phyloP scores from a whole-genome alignment of 2,888 invertebrate species.

The Chydorus sphaericus region DNA sequence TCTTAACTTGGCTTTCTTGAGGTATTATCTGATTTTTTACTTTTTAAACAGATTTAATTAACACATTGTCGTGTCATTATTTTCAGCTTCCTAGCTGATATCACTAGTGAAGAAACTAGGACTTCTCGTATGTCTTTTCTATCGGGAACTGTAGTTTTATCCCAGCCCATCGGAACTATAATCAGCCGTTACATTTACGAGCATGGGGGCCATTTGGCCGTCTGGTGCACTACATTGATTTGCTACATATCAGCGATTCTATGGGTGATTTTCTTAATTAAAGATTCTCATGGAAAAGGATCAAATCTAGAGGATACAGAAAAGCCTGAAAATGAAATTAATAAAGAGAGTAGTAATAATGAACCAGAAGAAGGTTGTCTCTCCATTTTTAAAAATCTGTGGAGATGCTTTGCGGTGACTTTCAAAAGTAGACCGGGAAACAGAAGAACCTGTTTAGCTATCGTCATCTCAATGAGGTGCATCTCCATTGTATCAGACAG shows the following conservation, averaged over 20 bases:
- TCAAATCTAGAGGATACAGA: too few species aligned
- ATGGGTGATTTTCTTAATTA: background rate
- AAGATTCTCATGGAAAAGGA: background rate
- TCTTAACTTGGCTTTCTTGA: slow-evolving; percentile 4
- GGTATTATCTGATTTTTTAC: background rate
- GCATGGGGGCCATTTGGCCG: background rate
- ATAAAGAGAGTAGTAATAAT: too few species aligned
- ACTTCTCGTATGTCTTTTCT: background rate
- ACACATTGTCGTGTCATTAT: background rate
- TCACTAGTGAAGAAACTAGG: background rate
- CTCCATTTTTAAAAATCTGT: background rate
- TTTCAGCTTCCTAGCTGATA: background rate
- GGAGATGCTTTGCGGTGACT: background rate
- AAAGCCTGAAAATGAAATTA: too few species aligned
- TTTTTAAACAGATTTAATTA: background rate
- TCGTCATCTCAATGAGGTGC: background rate
- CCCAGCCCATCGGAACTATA: background rate
- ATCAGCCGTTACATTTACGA: background rate
- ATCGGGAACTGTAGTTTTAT: background rate
- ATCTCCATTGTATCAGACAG: background rate
- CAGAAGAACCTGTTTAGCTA: background rate
- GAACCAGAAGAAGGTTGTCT: too few species aligned
- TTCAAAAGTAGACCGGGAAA: background rate
- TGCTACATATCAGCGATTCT: background rate
- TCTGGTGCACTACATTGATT: background rate